A percentile compares a stretch with the other conserved stretches of the same genome.
phyloP scores from a whole-genome alignment of 2,888 invertebrate genomes.

The Helobdella robusta region DNA sequence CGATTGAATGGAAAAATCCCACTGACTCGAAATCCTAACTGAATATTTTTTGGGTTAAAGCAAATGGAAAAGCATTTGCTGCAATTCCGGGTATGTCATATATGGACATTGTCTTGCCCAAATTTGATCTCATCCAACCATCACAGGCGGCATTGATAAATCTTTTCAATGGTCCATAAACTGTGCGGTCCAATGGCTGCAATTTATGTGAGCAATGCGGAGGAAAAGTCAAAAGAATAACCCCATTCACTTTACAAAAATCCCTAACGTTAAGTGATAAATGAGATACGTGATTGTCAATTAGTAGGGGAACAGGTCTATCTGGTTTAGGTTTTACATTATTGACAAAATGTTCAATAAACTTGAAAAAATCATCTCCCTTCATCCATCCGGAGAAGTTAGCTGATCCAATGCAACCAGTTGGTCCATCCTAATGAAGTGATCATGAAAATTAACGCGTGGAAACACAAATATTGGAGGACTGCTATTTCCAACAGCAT shows the following conservation, averaged over 20 bases:
- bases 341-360: background rate
- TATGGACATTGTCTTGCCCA: background rate
- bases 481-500: too few species aligned
- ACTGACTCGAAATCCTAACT: background rate
- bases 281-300: too few species aligned
- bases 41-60: background rate
- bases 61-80: background rate
- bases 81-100: background rate
- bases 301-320: too few species aligned
- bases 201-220: too few species aligned
- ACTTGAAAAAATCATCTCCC: background rate
- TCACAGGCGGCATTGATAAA: too few species aligned
- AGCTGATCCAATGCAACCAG: background rate
- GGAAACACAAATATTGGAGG: background rate
- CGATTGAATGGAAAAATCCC: background rate
- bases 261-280: too few species aligned
- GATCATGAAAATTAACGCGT: background rate
- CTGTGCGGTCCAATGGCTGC: too few species aligned
- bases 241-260: too few species aligned
- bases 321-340: too few species aligned
- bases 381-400: constrained; percentile 1
- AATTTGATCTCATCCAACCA: background rate
- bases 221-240: too few species aligned
- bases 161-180: too few species aligned
- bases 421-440: background rate